Evolutionary conservation across 2,888 invertebrate species (phyloP).

Genomic region (Papilio gigon): DNA sequence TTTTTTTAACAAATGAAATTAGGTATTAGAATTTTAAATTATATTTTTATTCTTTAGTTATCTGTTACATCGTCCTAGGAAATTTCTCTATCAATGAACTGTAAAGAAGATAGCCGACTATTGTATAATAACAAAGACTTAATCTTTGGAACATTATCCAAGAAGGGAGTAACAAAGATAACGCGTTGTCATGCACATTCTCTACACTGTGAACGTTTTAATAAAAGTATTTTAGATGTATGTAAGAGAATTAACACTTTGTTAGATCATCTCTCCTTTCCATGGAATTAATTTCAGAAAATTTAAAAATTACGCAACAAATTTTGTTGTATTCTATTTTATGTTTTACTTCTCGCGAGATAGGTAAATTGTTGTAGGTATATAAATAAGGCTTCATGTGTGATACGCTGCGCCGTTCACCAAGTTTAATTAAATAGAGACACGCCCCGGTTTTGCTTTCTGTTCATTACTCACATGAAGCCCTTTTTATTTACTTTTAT

Average conservation of each 20-base stretch:
- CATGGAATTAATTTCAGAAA: too few relatives aligned
- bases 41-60: not conserved
- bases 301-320: too few relatives aligned
- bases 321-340: not conserved
- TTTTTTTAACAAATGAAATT: not conserved
- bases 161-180: not conserved
- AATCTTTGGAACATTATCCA: constrained; percentile 3
- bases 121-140: constrained; percentile 1
- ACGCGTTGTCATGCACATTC: not conserved
- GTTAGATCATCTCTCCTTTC: too few relatives aligned
- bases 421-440: constrained; percentile 26
- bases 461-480: constrained; percentile 17
- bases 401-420: constrained; percentile 6
- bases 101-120: constrained; percentile 3
- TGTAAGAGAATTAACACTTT: not conserved
- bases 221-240: constrained; percentile 4
- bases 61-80: not conserved
- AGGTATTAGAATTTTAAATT: not conserved
- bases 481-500: not conserved
- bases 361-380: constrained; percentile 17
- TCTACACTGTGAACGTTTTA: constrained; percentile 9
- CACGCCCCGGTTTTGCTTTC: not conserved
- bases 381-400: constrained; percentile 17
- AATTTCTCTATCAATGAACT: not conserved
- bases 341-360: not conserved